phyloP scores from a whole-genome alignment of 1,140 invertebrate genomes.

The Gerris buenoi region DNA sequence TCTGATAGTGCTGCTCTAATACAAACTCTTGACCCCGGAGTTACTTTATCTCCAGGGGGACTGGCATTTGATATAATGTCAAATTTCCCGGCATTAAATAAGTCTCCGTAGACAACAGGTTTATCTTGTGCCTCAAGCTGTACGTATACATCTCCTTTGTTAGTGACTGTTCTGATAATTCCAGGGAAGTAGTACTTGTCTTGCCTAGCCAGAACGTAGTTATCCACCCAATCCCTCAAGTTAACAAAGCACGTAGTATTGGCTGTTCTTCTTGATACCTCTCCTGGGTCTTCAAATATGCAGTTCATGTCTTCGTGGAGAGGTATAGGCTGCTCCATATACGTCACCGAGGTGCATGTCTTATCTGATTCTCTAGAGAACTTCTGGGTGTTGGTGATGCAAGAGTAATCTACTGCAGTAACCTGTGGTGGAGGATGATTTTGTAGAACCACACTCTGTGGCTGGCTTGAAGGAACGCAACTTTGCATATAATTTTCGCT shows the following conservation, averaged over 20 bases:
- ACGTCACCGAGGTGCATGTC: neutral
- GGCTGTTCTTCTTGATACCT: conserved; percentile 20
- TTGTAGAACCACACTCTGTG: conserved; percentile 29
- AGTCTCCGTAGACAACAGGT: conserved; percentile 38
- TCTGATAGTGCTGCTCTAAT: conserved; percentile 31
- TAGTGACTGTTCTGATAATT: conserved; percentile 41
- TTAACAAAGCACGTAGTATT: conserved; percentile 41
- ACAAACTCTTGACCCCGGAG: conserved; percentile 46
- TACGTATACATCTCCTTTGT: conserved; percentile 47
- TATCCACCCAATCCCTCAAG: conserved; percentile 78
- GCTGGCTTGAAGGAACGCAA: conserved; percentile 22
- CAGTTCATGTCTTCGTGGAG: conserved; percentile 15
- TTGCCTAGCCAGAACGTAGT: conserved; percentile 73
- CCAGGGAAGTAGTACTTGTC: conserved; percentile 71
- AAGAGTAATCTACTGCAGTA: conserved; percentile 42
- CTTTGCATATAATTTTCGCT: conserved; percentile 7
- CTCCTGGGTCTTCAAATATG: conserved; percentile 9
- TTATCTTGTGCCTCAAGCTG: conserved; percentile 51
- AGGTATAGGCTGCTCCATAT: conserved; percentile 1
- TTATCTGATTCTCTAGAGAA: conserved; percentile 4
- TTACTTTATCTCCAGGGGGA: conserved; percentile 62
- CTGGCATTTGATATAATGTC: conserved; percentile 87
- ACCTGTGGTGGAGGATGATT: conserved; percentile 34
- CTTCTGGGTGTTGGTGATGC: conserved; percentile 17
- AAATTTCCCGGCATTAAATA: conserved; percentile 44